phyloP scores from a whole-genome alignment of 2,113 vertebrate species.

The Mesembrinibis cayennensis region DNA sequence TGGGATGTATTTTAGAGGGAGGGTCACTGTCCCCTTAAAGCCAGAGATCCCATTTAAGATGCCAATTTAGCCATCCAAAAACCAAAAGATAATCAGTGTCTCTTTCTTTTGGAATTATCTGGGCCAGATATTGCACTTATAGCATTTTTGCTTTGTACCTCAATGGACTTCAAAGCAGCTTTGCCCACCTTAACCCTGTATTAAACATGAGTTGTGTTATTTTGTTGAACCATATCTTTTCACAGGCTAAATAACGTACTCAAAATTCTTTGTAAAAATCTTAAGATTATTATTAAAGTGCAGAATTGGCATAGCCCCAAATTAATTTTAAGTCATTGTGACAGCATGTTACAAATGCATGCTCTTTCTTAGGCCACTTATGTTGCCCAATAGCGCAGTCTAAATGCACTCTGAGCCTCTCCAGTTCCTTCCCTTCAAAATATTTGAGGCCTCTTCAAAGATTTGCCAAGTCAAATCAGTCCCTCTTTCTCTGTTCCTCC shows the following conservation, averaged over 20 bases:
- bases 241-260: neutral
- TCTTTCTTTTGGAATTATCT: neutral
- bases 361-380: neutral
- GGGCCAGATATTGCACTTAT: accelerated
- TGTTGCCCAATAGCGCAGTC: neutral
- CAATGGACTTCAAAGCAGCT: neutral
- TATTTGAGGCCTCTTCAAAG: neutral
- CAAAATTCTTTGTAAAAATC: neutral
- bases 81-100: neutral
- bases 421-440: neutral
- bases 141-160: neutral
- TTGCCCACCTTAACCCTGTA: neutral
- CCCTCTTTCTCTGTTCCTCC: neutral
- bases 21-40: neutral
- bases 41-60: neutral
- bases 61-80: neutral
- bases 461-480: neutral
- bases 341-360: neutral
- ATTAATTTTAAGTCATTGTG: neutral
- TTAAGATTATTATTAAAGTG: neutral
- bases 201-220: neutral
- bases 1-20: neutral
- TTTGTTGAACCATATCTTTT: neutral
- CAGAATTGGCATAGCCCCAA: neutral
- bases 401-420: neutral